These are phyloP conservation scores for Tenualosa ilisha DNA, from an alignment of 2,797 vertebrate species.

Conservation along the genomic window DNA sequence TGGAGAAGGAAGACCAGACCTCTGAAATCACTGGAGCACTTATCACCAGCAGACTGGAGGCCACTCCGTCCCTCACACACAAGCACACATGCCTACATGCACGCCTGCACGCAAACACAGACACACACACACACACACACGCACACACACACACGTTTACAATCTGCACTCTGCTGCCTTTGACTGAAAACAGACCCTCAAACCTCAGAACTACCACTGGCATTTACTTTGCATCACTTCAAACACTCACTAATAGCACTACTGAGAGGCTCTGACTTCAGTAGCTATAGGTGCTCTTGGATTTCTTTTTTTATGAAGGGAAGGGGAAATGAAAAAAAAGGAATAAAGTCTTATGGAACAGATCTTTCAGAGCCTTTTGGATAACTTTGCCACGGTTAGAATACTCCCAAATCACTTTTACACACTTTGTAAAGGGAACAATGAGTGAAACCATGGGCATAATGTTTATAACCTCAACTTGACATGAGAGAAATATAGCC, in stretches of 20 bases:
- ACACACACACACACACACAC: not conserved
- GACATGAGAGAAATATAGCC: not conserved
- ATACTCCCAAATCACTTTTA: not conserved
- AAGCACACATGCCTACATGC: conserved; percentile 14
- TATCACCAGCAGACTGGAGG: conserved; percentile 39
- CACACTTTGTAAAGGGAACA: conserved; percentile 47
- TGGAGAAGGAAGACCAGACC: conserved; percentile 52
- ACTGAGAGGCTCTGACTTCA: conserved; percentile 4
- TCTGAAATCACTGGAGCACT: conserved; percentile 38
- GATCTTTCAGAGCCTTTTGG: not conserved
- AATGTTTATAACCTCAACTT: not conserved
- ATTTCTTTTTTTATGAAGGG: not conserved
- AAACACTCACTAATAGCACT: conserved; percentile 14
- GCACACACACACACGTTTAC: not conserved
- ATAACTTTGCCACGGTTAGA: not conserved
- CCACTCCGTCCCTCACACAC: not conserved
- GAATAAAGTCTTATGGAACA: conserved; percentile 1
- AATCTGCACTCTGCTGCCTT: not conserved
- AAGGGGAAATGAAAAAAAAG: not conserved
- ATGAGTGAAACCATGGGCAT: conserved; percentile 14
- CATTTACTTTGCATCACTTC: conserved; percentile 22
- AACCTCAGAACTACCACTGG: conserved; percentile 21
- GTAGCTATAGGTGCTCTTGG: not conserved
- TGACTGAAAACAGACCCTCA: conserved; percentile 21
- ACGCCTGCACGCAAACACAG: not conserved